Evolutionary conservation across 1,140 invertebrate genomes (phyloP), one percentile per base, ranked within the genome.

Genomic region (Macrotrachela quadricornifera): DNA sequence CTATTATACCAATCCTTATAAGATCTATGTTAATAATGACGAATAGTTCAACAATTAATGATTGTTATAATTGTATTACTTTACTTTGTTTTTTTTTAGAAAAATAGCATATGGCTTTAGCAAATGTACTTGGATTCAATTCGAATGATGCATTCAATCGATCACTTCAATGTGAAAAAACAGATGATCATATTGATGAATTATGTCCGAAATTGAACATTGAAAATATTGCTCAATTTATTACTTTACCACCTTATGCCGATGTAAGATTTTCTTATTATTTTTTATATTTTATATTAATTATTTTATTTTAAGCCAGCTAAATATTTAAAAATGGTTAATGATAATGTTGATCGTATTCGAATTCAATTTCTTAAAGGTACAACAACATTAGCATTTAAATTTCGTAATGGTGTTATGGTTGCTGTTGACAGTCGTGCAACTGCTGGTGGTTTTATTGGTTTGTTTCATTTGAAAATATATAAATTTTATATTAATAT

Each of bases 391-490:
- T 71, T 97, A 45, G 88, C 85, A 13, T 99, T 99, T 63, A 81
- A 82, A 63, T 95, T 84, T 65, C 57, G 70, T 57, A 85, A 87
- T 61, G 94, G 94, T 50, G 84, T 97, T 17, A 74, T 97, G 45
- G 72, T 99, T 46, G 86, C 90, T 51, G 92, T 95, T 8, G 94
- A 99, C 73, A 96, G 91, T 3, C 76, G 92, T 66, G 92, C 92
- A 9, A 94, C 90, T 56, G 86, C 86, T 55, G 92, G 92, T 21
- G 76, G 81, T 61, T 96, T 81, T 63, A 96, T 99, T 69, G 85
- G 80, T 82, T 72, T 58, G 59, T 47, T 15, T 12, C 36, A 14
- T 14, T 42, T 15, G 15, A 42, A 21, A 15, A 47, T 14, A 10
- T 0, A 15, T 30, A 30, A 40, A 44, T 13, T 43, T 39, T 46